These are phyloP conservation scores for Athrips mouffetella DNA, from an alignment of 2,888 invertebrate species.

Conservation along the genomic window DNA sequence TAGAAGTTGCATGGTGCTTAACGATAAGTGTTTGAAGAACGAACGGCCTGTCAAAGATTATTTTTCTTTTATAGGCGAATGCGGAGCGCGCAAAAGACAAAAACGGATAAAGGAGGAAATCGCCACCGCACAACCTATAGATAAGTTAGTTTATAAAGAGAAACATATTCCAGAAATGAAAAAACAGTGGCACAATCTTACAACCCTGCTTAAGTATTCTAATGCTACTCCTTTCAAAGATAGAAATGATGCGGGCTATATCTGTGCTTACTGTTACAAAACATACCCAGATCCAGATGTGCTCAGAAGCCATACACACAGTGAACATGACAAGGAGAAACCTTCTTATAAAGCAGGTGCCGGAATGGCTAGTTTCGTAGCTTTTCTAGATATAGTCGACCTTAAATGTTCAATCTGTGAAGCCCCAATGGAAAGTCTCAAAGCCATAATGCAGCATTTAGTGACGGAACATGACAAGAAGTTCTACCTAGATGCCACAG, in stretches of 20 bases:
- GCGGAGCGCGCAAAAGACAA: conserved; percentile 57
- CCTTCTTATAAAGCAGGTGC: conserved; percentile 61
- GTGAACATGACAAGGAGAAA: conserved; percentile 57
- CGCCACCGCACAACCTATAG: conserved; percentile 22
- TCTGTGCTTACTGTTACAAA: conserved; percentile 67
- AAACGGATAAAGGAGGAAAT: conserved; percentile 53
- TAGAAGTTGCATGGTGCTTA: conserved; percentile 7
- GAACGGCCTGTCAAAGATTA: conserved; percentile 59
- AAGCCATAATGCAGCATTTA: conserved; percentile 51
- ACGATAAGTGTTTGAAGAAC: conserved; percentile 12
- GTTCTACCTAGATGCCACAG: conserved; percentile 56
- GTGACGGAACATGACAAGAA: conserved; percentile 56
- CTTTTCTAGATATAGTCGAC: conserved; percentile 62
- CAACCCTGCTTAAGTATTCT: conserved; percentile 57
- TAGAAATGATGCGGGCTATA: conserved; percentile 64
- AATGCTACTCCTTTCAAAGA: conserved; percentile 69
- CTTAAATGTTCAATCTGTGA: conserved; percentile 63
- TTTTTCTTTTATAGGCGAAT: conserved; percentile 75
- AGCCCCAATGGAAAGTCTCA: conserved; percentile 44
- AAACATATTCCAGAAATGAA: conserved; percentile 60
- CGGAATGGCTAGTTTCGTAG: conserved; percentile 62
- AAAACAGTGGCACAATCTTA: conserved; percentile 70
- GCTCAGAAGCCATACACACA: conserved; percentile 52
- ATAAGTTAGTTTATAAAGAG: conserved; percentile 40
- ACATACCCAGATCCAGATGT: conserved; percentile 55